Evolutionary conservation across 2,888 invertebrate genomes (phyloP), one percentile per base, ranked within the genome.

Genomic region (Silvanus unidentatus): DNA sequence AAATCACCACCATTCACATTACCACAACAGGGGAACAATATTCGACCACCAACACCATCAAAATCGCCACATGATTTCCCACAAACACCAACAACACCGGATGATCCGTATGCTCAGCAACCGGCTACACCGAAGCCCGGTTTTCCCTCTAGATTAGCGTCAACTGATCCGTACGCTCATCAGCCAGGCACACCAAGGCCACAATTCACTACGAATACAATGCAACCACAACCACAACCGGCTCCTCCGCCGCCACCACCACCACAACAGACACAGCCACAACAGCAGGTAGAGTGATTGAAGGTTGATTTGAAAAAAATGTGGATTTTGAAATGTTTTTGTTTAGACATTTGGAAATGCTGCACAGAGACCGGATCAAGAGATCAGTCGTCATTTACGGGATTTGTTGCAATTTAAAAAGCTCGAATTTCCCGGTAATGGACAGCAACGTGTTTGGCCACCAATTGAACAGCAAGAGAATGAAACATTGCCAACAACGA

Each of bases 401-500:
- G 90, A 91, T 65, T 71, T 92, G 50, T 74, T 92, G 43, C 89
- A 90, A 41, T 77, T 74, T 48, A 80, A 80, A 57, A 78, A 81
- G 56, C 67, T 78, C 52, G 78, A 79, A 37, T 48, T 69, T 36
- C 46, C 67, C 2, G 70, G 66, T 5, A 69, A 71, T 51, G 59
- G 64, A 1, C 66, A 69, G 41, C 70, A 70, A 50, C 75, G 80
- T 56, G 74, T 78, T 63, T 80, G 80, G 80, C 74, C 77, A 4
- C 76, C 76, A 29, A 50, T 53, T 13, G 67, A 64, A 39, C 48
- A 50, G 27, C 63, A 60, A 43, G 50, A 73, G 64, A 15, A 56
- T n/a, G 65, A 66, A 34, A 49, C 53, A 12, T 50, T 57, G 2
- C 42, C 54, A 14, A 38, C 57, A 59, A 30, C 61, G 58, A 35